These are phyloP conservation scores for Ochropleura leucogaster DNA, from an alignment of 2,888 invertebrate species.

Conservation along the genomic window DNA sequence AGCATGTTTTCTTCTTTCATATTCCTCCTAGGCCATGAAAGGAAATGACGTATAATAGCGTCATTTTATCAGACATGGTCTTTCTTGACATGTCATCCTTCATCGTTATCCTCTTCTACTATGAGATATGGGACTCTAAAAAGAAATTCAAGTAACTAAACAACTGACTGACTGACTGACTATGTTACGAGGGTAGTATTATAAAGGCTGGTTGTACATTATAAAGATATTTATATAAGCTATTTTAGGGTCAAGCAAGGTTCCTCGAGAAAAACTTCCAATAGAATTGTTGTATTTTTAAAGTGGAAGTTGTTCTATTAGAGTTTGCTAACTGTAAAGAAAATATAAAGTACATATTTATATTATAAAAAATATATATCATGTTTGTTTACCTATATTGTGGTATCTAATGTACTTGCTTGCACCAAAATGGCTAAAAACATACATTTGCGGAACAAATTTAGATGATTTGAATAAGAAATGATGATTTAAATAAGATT, in stretches of 20 bases:
- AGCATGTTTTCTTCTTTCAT: no score
- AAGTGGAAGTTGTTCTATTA: constrained; percentile 1
- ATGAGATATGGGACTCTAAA: neutral
- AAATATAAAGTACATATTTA: neutral
- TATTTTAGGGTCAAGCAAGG: neutral
- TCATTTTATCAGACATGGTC: no score
- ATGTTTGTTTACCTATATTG: no score
- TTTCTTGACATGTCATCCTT: no score
- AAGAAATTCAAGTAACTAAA: neutral
- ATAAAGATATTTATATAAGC: neutral
- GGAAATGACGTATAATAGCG: no score
- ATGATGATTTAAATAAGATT: neutral
- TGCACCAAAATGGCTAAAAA: neutral
- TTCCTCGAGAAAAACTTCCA: neutral
- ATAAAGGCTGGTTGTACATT: neutral
- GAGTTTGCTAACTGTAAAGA: neutral
- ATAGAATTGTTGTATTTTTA: neutral
- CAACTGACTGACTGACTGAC: no score
- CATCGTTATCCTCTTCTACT: no score
- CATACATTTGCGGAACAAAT: neutral
- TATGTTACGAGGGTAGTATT: neutral
- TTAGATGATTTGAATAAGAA: neutral
- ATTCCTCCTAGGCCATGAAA: no score
- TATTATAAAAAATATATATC: no score
- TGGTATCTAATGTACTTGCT: neutral